phyloP scores from a whole-genome alignment of 2,797 vertebrate genomes.

The Mormyrus proboscirostris region DNA sequence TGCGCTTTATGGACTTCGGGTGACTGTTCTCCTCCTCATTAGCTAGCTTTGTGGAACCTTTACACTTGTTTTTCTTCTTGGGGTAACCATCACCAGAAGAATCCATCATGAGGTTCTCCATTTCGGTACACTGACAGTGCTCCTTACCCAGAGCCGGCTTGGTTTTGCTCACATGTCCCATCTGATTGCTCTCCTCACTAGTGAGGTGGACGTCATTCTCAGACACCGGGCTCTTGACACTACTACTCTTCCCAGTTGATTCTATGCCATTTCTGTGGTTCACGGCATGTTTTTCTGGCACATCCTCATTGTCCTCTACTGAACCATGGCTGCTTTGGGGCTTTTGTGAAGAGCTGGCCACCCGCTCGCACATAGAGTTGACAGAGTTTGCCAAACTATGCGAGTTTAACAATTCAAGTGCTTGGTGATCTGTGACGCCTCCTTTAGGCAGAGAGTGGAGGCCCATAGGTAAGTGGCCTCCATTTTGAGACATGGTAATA shows the following conservation, averaged over 20 bases:
- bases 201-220: slow-evolving; percentile 65
- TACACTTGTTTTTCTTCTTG: slow-evolving; percentile 78
- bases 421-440: slow-evolving; percentile 57
- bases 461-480: slow-evolving; percentile 71
- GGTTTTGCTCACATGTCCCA: slow-evolving; percentile 43
- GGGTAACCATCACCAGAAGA: slow-evolving; percentile 61
- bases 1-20: slow-evolving; percentile 69
- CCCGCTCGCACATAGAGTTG: slow-evolving; percentile 56
- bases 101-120: slow-evolving; percentile 69
- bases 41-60: slow-evolving; percentile 64
- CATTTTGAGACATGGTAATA: slow-evolving; percentile 77
- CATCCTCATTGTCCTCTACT: slow-evolving; percentile 56
- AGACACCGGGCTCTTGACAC: slow-evolving; percentile 62
- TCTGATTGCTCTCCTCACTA: slow-evolving; percentile 59
- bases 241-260: slow-evolving; percentile 63
- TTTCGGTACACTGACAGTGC: slow-evolving; percentile 56
- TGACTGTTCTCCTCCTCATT: slow-evolving; percentile 67
- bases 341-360: slow-evolving; percentile 52
- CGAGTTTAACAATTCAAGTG: slow-evolving; percentile 56
- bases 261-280: slow-evolving; percentile 63
- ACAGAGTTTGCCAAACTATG: slow-evolving; percentile 52
- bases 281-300: slow-evolving; percentile 54
- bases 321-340: slow-evolving; percentile 51
- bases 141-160: slow-evolving; percentile 47
- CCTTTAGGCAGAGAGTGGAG: slow-evolving; percentile 57